Conservation (phyloP, 2,113 vertebrate genomes). For the Odontesthes bonariensis region DNA sequence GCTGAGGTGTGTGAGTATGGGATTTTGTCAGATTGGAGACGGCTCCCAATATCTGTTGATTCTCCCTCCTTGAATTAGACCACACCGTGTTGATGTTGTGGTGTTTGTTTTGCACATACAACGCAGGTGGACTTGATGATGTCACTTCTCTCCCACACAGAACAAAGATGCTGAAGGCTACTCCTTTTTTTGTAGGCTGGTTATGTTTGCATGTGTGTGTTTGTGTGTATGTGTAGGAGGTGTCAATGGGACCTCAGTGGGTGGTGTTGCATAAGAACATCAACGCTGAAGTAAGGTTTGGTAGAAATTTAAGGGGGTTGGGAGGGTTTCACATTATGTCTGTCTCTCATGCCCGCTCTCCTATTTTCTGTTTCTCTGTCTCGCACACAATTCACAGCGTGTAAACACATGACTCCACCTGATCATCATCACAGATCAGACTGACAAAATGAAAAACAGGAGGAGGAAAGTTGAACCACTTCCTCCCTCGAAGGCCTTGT, state of each 20-base stretch:
- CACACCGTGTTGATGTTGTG: background rate
- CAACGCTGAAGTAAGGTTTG: conserved; percentile 53
- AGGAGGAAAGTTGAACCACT: too few relatives aligned
- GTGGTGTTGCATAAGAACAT: conserved; percentile 71
- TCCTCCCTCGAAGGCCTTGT: too few relatives aligned
- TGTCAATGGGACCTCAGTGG: conserved; percentile 65
- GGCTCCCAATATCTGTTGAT: background rate
- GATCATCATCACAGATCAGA: conserved; percentile 9
- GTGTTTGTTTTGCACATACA: conserved; percentile 55
- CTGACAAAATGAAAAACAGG: conserved; percentile 8
- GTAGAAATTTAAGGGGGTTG: conserved; percentile 29
- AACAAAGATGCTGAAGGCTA: conserved; percentile 62
- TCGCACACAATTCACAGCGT: conserved; percentile 22
- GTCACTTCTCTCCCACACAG: conserved; percentile 66
- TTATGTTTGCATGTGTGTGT: conserved; percentile 39
- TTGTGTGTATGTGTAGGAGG: conserved; percentile 41
- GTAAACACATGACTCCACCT: conserved; percentile 39
- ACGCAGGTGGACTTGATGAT: conserved; percentile 65
- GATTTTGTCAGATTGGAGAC: background rate
- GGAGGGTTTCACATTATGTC: conserved; percentile 9
- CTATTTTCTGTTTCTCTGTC: conserved; percentile 7
- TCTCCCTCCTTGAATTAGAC: background rate
- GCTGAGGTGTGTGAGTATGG: background rate
- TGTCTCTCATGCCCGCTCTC: conserved; percentile 15
- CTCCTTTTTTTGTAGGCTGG: conserved; percentile 51